phyloP scores from a whole-genome alignment of 2,888 invertebrate species.

The Drepanosiphum platanoidis region DNA sequence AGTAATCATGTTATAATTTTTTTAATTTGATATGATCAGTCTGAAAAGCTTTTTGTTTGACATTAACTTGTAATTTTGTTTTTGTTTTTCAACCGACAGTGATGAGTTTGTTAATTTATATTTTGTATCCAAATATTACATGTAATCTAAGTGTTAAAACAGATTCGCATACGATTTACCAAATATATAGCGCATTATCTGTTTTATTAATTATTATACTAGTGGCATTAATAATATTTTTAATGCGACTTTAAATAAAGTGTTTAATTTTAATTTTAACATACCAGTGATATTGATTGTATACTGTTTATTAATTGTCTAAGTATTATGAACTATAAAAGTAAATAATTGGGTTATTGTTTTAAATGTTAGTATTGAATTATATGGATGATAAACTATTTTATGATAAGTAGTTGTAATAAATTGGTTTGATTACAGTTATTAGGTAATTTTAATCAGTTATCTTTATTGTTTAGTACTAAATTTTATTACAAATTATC shows the following conservation, averaged over 20 bases:
- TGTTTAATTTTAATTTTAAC: background rate
- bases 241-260: background rate
- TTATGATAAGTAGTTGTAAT: background rate
- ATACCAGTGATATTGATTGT: background rate
- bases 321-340: background rate
- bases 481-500: background rate
- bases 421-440: background rate
- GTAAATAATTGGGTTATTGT: background rate
- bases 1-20: background rate
- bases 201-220: background rate
- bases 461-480: background rate
- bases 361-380: background rate
- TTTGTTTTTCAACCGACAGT: background rate
- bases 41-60: background rate
- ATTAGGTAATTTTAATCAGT: too few relatives aligned
- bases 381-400: background rate
- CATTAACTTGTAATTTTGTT: background rate
- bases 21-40: background rate
- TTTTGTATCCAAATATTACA: background rate
- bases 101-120: too few relatives aligned
- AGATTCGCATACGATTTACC: background rate
- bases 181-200: background rate
- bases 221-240: background rate
- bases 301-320: background rate
- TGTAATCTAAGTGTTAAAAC: background rate